Evolutionary conservation across 2,113 vertebrate species (phyloP).

Genomic region (Dicaeum eximium): DNA sequence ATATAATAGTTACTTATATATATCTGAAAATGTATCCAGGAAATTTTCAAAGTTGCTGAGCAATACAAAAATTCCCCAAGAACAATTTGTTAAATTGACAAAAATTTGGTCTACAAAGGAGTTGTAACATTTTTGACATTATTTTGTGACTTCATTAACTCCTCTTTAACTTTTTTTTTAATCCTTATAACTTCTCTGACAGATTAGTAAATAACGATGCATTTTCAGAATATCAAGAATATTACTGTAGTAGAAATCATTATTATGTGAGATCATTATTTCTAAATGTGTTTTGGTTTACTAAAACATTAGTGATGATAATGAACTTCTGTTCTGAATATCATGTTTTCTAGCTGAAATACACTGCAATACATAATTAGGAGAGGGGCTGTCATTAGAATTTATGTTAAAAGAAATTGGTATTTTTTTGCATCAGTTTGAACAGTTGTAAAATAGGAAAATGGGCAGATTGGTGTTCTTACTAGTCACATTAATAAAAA

Average conservation of each 20-base stretch:
- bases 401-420: background rate
- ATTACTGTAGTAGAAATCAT: background rate
- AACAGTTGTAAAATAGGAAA: background rate
- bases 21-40: constrained; percentile 8
- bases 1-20: constrained; percentile 27
- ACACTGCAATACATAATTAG: background rate
- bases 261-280: background rate
- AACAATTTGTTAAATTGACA: background rate
- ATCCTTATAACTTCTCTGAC: background rate
- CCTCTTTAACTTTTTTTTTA: background rate
- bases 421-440: background rate
- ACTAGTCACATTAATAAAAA: background rate
- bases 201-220: background rate
- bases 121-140: background rate
- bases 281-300: background rate
- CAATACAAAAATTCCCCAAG: background rate
- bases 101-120: background rate
- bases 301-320: background rate
- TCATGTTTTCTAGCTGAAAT: background rate
- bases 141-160: background rate
- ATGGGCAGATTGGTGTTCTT: background rate
- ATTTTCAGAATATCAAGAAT: background rate
- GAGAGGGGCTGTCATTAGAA: background rate
- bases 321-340: background rate
- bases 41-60: constrained; percentile 13